Evolutionary conservation across 2,888 invertebrate species (phyloP).

Genomic region (Odontothrips loti): DNA sequence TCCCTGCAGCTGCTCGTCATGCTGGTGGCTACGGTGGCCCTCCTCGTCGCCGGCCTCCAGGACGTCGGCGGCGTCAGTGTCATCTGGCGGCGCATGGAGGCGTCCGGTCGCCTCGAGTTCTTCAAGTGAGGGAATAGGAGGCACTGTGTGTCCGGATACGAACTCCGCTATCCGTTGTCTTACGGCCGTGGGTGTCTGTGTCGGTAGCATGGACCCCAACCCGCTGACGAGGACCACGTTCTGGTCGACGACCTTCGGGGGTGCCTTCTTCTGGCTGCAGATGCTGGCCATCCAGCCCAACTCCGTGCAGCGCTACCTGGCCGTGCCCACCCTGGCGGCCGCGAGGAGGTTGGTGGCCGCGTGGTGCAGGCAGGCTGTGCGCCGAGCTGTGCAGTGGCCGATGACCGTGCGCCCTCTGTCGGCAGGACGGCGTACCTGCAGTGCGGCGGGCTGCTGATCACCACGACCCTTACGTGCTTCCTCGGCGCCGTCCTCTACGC

Average conservation of each 20-base stretch:
- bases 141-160: not conserved
- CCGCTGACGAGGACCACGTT: conserved; percentile 12
- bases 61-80: conserved; percentile 43
- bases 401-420: not conserved
- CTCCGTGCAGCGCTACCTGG: conserved; percentile 17
- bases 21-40: conserved; percentile 43
- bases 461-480: not conserved
- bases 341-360: not conserved
- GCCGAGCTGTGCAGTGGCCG: not conserved
- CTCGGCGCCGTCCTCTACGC: conserved; percentile 7
- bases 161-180: no score
- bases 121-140: conserved; percentile 42
- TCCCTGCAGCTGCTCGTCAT: conserved; percentile 46
- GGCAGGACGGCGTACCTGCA: conserved; percentile 4
- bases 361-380: not conserved
- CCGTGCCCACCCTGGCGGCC: conserved; percentile 4
- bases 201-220: not conserved
- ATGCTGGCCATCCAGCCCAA: conserved; percentile 8
- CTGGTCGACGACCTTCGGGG: not conserved
- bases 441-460: conserved; percentile 2
- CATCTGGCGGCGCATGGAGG: conserved; percentile 43
- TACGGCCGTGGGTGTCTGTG: no score
- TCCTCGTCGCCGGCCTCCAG: conserved; percentile 44
- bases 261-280: conserved; percentile 11
- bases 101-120: conserved; percentile 44